These are phyloP conservation scores for Leistus spinibarbis DNA, from an alignment of 2,888 invertebrate genomes.

Conservation along the genomic window DNA sequence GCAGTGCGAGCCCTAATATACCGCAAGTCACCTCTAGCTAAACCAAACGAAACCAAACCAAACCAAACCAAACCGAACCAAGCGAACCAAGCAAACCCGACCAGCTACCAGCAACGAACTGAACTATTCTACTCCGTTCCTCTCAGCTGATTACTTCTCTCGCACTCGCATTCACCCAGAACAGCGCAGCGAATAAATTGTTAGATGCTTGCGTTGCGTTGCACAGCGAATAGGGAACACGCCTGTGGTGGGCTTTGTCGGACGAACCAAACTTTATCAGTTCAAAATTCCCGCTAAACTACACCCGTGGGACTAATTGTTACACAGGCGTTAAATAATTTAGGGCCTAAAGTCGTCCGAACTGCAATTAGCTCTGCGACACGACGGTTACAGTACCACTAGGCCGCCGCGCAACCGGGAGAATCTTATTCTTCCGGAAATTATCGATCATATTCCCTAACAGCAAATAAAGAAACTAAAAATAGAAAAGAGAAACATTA, in stretches of 20 bases:
- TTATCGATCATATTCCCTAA: background rate
- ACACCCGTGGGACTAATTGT: constrained; percentile 23
- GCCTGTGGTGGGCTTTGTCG: constrained; percentile 13
- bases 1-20: background rate
- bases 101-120: background rate
- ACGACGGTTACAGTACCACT: background rate
- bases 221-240: background rate
- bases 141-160: constrained; percentile 20
- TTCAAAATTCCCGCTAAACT: constrained; percentile 22
- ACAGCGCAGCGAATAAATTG: background rate
- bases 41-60: background rate
- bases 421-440: background rate
- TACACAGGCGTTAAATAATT: constrained; percentile 26
- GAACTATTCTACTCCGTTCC: constrained; percentile 3
- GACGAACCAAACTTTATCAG: constrained; percentile 26
- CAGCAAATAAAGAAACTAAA: background rate
- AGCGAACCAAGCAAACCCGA: background rate
- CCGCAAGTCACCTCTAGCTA: background rate
- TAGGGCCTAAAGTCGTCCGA: constrained; percentile 22
- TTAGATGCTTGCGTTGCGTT: background rate
- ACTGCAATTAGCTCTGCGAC: constrained; percentile 18
- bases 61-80: background rate
- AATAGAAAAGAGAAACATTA: background rate
- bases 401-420: background rate
- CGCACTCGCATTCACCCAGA: background rate